Conservation (phyloP, 2,888 invertebrate genomes). For the Hirtodrosophila cameraria region DNA sequence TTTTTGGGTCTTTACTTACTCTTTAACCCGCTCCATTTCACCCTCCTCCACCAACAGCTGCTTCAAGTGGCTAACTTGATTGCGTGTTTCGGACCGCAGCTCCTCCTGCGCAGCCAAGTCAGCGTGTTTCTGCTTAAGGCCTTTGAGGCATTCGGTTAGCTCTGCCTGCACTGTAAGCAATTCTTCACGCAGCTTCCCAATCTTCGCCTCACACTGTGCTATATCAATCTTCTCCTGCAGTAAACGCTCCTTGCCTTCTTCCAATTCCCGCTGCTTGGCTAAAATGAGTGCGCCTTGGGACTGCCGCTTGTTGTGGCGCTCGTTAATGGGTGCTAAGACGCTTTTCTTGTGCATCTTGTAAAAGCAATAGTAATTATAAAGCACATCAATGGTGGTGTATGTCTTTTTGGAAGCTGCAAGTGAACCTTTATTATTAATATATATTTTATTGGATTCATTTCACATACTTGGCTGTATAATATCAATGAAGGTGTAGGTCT, state of each 20-base stretch:
- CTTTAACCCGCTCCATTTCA: conserved; percentile 56
- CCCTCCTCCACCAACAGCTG: conserved; percentile 67
- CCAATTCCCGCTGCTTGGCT: conserved; percentile 50
- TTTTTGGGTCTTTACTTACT: no score
- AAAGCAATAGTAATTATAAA: conserved; percentile 80
- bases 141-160: conserved; percentile 36
- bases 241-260: conserved; percentile 36
- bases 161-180: conserved; percentile 28
- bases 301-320: conserved; percentile 53
- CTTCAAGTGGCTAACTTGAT: conserved; percentile 44
- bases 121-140: conserved; percentile 36
- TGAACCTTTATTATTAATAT: no score
- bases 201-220: conserved; percentile 34
- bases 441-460: no score
- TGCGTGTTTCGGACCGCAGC: conserved; percentile 27
- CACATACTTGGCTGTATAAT: conserved; percentile 74
- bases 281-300: conserved; percentile 46
- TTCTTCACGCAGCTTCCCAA: conserved; percentile 39
- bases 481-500: conserved; percentile 75
- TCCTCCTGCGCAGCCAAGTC: conserved; percentile 32
- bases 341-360: conserved; percentile 78
- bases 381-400: conserved; percentile 67
- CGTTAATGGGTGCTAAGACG: conserved; percentile 63
- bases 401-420: conserved; percentile 81
- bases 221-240: conserved; percentile 47